Evolutionary conservation across 2,113 vertebrate genomes (phyloP).

Genomic region (Phalacrocorax brasilianus): DNA sequence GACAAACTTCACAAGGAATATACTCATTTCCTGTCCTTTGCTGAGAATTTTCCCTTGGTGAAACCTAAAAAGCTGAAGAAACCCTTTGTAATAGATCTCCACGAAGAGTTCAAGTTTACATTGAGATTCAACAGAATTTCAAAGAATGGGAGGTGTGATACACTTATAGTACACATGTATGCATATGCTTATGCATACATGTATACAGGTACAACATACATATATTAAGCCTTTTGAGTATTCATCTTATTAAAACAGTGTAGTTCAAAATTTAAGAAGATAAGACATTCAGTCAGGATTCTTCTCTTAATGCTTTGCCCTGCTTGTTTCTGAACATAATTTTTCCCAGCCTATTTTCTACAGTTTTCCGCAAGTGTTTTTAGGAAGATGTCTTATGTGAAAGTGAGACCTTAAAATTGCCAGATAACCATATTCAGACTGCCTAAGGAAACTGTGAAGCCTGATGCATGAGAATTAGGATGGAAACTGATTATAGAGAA

Average conservation of each 20-base stretch:
- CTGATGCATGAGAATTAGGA: conserved; percentile 9
- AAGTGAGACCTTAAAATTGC: neutral
- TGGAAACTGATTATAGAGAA: conserved; percentile 24
- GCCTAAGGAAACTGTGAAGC: neutral
- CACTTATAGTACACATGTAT: fast-evolving
- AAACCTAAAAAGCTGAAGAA: neutral
- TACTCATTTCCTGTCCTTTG: neutral
- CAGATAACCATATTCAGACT: neutral
- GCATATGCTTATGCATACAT: too few species aligned
- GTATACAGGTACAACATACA: neutral
- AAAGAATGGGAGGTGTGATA: neutral
- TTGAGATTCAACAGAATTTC: neutral
- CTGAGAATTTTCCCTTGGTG: neutral
- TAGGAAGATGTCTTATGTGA: neutral
- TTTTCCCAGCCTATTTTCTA: neutral
- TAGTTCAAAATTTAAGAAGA: neutral
- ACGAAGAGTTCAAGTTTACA: neutral
- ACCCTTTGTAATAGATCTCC: neutral
- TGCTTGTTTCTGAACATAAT: neutral
- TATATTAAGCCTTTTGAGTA: neutral
- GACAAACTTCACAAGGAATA: neutral
- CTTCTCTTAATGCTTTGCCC: neutral
- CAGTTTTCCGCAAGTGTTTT: neutral
- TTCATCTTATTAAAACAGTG: neutral
- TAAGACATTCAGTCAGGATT: neutral